Percentiles rank a stretch among this genome's conserved stretches.
phyloP scores from a whole-genome alignment of 2,797 vertebrate genomes.

The Gallinago nigripennis region DNA sequence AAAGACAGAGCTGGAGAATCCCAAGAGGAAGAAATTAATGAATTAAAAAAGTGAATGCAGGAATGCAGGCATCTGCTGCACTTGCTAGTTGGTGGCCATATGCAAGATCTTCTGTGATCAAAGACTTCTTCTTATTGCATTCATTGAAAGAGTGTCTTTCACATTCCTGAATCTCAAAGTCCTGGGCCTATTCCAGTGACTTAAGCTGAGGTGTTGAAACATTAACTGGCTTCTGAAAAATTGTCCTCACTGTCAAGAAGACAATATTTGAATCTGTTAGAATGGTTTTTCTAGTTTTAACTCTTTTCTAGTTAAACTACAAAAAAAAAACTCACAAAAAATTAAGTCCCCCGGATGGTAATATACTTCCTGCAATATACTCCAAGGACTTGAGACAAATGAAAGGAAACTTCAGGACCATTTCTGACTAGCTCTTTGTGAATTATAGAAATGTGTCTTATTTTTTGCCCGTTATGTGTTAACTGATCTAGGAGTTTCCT shows the following conservation, averaged over 20 bases:
- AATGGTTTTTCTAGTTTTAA: background rate
- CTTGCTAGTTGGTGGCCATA: background rate
- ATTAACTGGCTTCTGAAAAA: background rate
- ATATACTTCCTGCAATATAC: background rate
- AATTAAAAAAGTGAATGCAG: background rate
- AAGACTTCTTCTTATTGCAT: background rate
- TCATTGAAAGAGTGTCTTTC: background rate
- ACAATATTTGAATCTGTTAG: background rate
- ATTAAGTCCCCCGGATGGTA: background rate
- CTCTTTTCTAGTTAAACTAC: background rate
- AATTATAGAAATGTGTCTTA: fast-evolving
- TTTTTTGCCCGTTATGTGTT: background rate
- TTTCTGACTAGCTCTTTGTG: background rate
- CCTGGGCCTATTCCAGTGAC: background rate
- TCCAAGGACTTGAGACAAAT: background rate
- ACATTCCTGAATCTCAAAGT: background rate
- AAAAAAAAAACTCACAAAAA: background rate
- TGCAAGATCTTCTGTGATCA: background rate
- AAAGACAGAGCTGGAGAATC: background rate
- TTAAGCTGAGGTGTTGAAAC: background rate
- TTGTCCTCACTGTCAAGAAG: background rate
- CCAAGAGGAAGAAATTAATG: background rate
- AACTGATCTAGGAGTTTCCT: background rate
- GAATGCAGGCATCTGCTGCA: background rate
- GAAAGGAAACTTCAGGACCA: background rate